Conservation (phyloP, 2,797 vertebrate species). For the Sebastes goodei region DNA sequence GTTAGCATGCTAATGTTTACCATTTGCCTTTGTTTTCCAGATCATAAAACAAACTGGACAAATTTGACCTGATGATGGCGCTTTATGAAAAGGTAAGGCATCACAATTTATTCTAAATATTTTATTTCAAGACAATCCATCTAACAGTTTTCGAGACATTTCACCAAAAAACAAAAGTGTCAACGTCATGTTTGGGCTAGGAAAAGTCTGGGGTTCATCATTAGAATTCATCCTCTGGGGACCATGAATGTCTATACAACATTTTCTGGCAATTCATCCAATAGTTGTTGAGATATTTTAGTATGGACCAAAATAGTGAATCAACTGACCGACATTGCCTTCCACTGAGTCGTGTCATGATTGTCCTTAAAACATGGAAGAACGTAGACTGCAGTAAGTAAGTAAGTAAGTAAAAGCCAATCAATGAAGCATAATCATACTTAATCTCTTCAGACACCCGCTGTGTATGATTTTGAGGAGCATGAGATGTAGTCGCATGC, state of each 20-base stretch:
- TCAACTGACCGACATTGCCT: neutral
- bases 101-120: neutral
- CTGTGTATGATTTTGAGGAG: neutral
- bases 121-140: neutral
- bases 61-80: neutral
- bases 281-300: neutral
- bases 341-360: neutral
- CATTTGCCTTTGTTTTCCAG: neutral
- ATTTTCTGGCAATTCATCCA: neutral
- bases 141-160: neutral
- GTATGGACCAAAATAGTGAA: neutral
- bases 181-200: neutral
- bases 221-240: neutral
- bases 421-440: neutral
- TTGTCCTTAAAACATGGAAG: neutral
- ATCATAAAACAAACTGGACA: neutral
- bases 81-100: neutral
- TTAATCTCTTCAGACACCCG: neutral
- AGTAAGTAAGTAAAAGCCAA: neutral
- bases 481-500: neutral
- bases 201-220: neutral
- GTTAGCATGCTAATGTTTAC: neutral
- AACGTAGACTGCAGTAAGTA: neutral
- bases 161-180: neutral
- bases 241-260: neutral